Base-by-base conservation (phyloP, 1,140 invertebrate species). In the Nixonia krombeini region DNA sequence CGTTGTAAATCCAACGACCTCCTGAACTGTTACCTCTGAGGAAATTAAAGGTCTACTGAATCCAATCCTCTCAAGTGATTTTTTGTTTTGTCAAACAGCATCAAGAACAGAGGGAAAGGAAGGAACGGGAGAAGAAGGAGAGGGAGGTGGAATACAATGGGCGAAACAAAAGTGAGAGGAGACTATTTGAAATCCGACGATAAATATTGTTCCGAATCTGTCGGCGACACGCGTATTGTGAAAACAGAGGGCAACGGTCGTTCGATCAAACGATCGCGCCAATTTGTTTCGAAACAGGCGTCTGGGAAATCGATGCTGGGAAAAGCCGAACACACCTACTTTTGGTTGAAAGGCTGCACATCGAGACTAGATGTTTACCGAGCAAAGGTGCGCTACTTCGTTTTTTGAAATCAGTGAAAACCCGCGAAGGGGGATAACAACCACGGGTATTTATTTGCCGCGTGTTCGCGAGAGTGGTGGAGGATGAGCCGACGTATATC, bases 1-100 rank as follows among this genome's bases (percentile, higher is more conserved):
- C 42, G 46, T 66, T 62, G 62, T 56, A 46, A 42, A 62, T 55
- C 42, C 29, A 44, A 66, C 28, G 26, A 53, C 44, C 42, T 59
- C 50, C 49, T 56, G 47, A 52, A 57, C 46, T 55, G 41, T 51
- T 64, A 13, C 35, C 42, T 29, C 25, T 17, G 21, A 25, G 33
- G 8, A 57, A 68, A 72, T 68, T 55, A 72, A 68, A 52, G 51
- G 42, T 64, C 55, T 44, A 52, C 51, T 38, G 51, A 56, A 69
- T 69, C 47, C 56, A 68, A 72, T 68, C 52, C 31, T 41, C 18
- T 51, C 57, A 45, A 65, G 53, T 57, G 65, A 69, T 69, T 58
- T 53, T 66, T 66, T 55, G 45, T 66, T 66, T 66, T 58, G 57
- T 53, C 55, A 50, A 55, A 28, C 29, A 51, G 52, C 35, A 51